Evolutionary conservation across 2,797 vertebrate genomes (phyloP), one percentile per base, ranked within the genome.

Genomic region (Poeciliopsis gracilis): DNA sequence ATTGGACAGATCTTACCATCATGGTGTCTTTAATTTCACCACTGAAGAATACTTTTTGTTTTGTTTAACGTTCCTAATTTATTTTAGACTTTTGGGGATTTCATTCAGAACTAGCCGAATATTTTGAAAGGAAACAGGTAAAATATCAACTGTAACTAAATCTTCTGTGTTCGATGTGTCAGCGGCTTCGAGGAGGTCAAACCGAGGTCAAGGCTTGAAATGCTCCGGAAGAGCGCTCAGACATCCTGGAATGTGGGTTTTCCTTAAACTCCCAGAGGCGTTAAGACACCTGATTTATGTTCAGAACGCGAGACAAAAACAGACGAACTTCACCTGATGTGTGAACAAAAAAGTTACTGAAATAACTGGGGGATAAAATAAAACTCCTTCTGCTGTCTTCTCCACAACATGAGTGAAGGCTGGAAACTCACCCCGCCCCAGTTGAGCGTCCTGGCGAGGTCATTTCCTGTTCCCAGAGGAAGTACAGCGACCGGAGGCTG

Each of bases 401-500:
- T 73, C 63, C 46, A 30, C 23, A 11, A 55, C 59, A 73, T 11
- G 73, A 86, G 82, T 88, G 87, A 88, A 89, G 90, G 90, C 75
- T 70, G 73, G 72, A 76, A 89, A 91, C 98, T 97, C 96, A 99
- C 98, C 96, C 98, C 98, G 74, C 98, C 98, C 98, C 98, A 99
- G 96, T 99, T 99, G 92, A 99, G 97, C 57, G 98, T 99, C 83
- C 98, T 97, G 85, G 98, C 98, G 86, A 99, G 97, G 94, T 99
- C 98, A 79, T 99, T 99, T 93, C 98, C 98, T 82, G 98, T 99
- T 86, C 98, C 98, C 91, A 99, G 96, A 11, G 98, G 98, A 95
- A 99, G 97, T 80, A 99, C 97, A 67, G 98, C 98, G 5, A 99
- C 98, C 18, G 98, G 98, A 89, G 98, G 98, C 11, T 97, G 97